Percentiles rank a stretch among this genome's conserved stretches.
These are phyloP conservation scores for Bicyclus anynana DNA, from an alignment of 1,140 invertebrate species.

Conservation along the genomic window DNA sequence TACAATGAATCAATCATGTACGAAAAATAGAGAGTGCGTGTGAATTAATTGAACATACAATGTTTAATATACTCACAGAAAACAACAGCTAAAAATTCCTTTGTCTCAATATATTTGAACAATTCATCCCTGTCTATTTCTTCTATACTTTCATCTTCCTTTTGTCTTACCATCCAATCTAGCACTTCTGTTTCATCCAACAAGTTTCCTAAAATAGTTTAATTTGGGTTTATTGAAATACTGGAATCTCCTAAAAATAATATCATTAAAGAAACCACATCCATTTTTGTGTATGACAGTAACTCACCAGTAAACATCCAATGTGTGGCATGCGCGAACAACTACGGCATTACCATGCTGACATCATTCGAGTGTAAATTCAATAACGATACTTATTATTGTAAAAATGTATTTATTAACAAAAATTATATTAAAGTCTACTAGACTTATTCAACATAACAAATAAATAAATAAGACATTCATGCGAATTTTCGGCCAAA, in stretches of 20 bases:
- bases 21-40: neutral
- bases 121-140: conserved; percentile 92
- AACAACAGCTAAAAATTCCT: conserved; percentile 94
- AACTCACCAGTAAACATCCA: conserved; percentile 71
- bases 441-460: conserved; percentile 68
- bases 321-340: conserved; percentile 66
- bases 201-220: conserved; percentile 86
- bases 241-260: conserved; percentile 38
- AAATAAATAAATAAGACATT: conserved; percentile 69
- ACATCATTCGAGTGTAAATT: conserved; percentile 69
- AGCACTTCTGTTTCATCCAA: conserved; percentile 90
- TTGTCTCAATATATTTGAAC: conserved; percentile 91
- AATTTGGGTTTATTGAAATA: conserved; percentile 43
- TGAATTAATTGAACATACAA: neutral
- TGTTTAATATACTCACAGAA: conserved; percentile 88
- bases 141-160: conserved; percentile 95
- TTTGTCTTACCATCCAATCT: conserved; percentile 94
- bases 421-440: conserved; percentile 67
- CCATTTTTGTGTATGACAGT: conserved; percentile 60
- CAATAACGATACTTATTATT: conserved; percentile 55
- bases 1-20: conserved; percentile 51
- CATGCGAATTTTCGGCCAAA: conserved; percentile 71
- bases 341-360: conserved; percentile 72
- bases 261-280: conserved; percentile 71
- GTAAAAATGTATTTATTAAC: conserved; percentile 73